phyloP scores from a whole-genome alignment of 2,797 vertebrate species.

The Carapus acus region DNA sequence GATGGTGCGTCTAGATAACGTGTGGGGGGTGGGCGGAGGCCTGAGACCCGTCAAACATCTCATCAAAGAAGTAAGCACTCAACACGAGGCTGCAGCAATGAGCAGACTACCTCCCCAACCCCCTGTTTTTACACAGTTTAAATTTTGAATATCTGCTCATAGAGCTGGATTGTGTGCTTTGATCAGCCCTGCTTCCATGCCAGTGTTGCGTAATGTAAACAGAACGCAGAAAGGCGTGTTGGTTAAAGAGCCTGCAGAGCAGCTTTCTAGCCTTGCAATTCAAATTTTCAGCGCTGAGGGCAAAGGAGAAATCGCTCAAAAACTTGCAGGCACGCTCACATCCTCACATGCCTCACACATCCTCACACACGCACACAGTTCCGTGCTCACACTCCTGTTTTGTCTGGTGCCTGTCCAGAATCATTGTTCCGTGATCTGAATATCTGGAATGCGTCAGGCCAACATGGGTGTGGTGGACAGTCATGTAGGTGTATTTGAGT shows the following conservation, averaged over 20 bases:
- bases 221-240: conserved; percentile 49
- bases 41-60: conserved; percentile 85
- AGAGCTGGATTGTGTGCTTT: neutral
- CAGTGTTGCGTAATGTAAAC: conserved; percentile 41
- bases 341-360: neutral
- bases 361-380: neutral
- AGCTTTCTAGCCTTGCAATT: conserved; percentile 18
- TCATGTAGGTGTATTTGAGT: conserved; percentile 6
- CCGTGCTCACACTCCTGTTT: neutral
- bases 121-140: no score
- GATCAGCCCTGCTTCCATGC: conserved; percentile 12
- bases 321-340: conserved; percentile 1
- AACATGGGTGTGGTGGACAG: conserved; percentile 1
- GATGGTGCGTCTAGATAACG: conserved; percentile 81
- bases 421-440: conserved; percentile 12
- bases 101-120: no score
- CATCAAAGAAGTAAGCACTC: conserved; percentile 75
- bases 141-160: no score
- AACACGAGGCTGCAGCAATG: neutral
- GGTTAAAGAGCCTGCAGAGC: conserved; percentile 48
- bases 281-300: conserved; percentile 15
- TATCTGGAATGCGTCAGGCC: conserved; percentile 9
- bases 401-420: conserved; percentile 17
- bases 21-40: conserved; percentile 86
- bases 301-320: no score